Evolutionary conservation across 2,113 vertebrate species (phyloP).

Genomic region (Corythornis cristatus): DNA sequence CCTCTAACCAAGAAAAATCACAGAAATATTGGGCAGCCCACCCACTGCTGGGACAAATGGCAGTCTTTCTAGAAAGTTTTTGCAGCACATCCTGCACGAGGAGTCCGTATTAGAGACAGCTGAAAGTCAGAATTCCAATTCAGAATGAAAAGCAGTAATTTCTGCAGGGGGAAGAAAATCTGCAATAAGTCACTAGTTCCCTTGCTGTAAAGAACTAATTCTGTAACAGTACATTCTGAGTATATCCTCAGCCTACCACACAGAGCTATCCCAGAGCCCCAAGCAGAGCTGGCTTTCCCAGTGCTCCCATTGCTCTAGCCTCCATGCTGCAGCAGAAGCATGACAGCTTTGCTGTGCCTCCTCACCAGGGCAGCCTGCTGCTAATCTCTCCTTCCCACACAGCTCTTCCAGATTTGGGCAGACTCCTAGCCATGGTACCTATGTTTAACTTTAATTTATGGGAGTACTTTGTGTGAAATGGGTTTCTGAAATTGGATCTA

Average conservation of each 20-base stretch:
- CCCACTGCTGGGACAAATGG: neutral
- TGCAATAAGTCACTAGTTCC: neutral
- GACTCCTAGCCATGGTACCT: neutral
- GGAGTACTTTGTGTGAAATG: neutral
- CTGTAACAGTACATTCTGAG: fast-evolving
- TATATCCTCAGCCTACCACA: neutral
- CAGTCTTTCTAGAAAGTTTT: neutral
- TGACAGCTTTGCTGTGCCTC: neutral
- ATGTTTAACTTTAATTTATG: neutral
- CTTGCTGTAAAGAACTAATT: neutral
- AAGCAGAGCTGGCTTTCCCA: neutral
- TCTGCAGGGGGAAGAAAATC: neutral
- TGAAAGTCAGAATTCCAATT: neutral
- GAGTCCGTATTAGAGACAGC: neutral
- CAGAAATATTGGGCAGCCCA: neutral
- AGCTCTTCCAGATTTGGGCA: neutral
- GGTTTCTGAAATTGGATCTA: neutral
- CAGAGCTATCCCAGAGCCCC: neutral
- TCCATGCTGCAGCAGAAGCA: neutral
- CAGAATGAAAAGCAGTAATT: neutral
- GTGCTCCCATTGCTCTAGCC: neutral
- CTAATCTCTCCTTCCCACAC: neutral
- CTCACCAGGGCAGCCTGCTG: neutral
- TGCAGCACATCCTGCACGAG: neutral
- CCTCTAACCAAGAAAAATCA: neutral